A percentile compares a stretch with the other conserved stretches of the same genome.
Conservation (phyloP, 2,797 vertebrate genomes). For the Crossoptilon crossoptilon region DNA sequence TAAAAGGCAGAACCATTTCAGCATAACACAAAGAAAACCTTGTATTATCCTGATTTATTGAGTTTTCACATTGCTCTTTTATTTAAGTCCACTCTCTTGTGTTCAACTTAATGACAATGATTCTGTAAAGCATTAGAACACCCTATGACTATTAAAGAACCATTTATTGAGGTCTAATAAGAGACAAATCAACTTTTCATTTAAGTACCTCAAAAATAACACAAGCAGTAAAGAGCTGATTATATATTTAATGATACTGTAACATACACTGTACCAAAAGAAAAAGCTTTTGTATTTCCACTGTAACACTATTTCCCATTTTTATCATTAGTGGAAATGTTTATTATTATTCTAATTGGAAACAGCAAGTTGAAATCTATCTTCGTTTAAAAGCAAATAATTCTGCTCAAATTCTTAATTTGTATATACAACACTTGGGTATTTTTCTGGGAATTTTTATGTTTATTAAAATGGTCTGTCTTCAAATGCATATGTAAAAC, state of each 20-base stretch:
- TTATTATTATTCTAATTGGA: slow-evolving; percentile 71
- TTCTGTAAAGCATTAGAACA: slow-evolving; percentile 69
- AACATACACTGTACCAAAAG: slow-evolving; percentile 27
- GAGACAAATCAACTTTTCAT: slow-evolving; percentile 68
- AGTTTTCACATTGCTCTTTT: slow-evolving; percentile 61
- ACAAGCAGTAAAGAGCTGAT: slow-evolving; percentile 49
- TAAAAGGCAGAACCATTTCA: slow-evolving; percentile 37
- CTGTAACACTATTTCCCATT: slow-evolving; percentile 7
- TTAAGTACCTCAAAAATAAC: slow-evolving; percentile 64
- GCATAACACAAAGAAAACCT: slow-evolving; percentile 38
- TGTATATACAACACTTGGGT: background rate
- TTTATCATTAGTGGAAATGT: slow-evolving; percentile 57
- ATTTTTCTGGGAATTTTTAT: background rate
- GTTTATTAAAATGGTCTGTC: background rate
- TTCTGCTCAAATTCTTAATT: slow-evolving; percentile 19
- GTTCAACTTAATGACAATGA: slow-evolving; percentile 60
- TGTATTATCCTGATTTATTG: slow-evolving; percentile 69
- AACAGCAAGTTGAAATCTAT: slow-evolving; percentile 52
- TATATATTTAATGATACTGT: slow-evolving; percentile 60
- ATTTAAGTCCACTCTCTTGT: slow-evolving; percentile 63
- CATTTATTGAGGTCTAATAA: slow-evolving; percentile 68
- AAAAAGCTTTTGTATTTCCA: slow-evolving; percentile 16
- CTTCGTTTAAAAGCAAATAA: slow-evolving; percentile 61
- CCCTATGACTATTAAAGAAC: slow-evolving; percentile 58
- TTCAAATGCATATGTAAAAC: background rate